phyloP scores from a whole-genome alignment of 92 coral and sea anemone genomes.

The Galaxea fascicularis region DNA sequence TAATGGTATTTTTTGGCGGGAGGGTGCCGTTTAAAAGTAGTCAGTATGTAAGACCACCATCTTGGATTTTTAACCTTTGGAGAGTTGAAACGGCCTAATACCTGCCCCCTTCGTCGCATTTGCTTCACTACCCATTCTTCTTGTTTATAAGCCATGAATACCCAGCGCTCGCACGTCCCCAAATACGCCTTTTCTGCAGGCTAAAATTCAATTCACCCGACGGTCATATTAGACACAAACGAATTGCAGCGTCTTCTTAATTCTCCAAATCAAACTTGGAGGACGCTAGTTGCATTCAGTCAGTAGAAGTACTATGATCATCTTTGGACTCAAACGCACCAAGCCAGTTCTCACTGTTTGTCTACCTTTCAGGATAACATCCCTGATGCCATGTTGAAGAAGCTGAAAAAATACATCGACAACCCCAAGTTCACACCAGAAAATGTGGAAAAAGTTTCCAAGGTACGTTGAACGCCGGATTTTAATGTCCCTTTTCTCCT shows the following conservation, averaged over 20 bases:
- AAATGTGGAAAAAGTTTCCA: conserved; percentile 95
- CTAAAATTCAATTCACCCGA: too few species aligned
- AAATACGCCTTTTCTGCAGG: too few species aligned
- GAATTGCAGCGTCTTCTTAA: not conserved
- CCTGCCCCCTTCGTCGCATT: too few species aligned
- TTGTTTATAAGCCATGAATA: too few species aligned
- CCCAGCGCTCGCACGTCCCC: too few species aligned
- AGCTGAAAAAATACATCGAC: conserved; percentile 95
- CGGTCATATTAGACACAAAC: too few species aligned
- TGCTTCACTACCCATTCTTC: too few species aligned
- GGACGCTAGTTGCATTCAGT: not conserved
- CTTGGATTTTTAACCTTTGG: too few species aligned
- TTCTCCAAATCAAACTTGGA: not conserved
- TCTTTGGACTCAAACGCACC: not conserved
- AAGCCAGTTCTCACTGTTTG: not conserved
- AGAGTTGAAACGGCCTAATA: too few species aligned
- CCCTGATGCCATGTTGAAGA: conserved; percentile 84
- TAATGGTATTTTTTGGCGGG: too few species aligned
- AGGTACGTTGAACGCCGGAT: conserved; percentile 62
- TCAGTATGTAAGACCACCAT: too few species aligned
- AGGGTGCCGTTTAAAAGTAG: too few species aligned
- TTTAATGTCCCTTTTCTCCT: not conserved
- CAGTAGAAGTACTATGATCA: not conserved
- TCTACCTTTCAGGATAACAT: conserved; percentile 80
- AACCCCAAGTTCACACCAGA: conserved; percentile 97